phyloP scores from a whole-genome alignment of 2,888 invertebrate genomes.

The Poecilus cupreus region DNA sequence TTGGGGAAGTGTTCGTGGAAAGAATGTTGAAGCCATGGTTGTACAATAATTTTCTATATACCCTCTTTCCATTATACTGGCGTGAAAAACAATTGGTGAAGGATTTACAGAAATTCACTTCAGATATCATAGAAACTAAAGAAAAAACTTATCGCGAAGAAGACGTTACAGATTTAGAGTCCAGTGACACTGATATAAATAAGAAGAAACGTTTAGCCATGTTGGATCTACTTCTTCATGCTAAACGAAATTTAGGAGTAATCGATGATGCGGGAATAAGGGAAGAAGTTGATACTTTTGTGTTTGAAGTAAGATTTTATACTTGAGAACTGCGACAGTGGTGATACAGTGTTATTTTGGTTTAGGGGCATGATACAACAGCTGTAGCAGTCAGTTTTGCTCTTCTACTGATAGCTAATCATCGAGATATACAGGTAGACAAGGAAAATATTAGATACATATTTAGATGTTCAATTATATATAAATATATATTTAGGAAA shows the following conservation, averaged over 20 bases:
- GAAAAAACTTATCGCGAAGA: slow-evolving; percentile 51
- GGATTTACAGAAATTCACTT: background rate
- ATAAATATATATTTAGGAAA: background rate
- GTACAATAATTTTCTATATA: background rate
- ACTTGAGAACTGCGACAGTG: background rate
- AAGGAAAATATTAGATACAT: too few relatives aligned
- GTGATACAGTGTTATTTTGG: background rate
- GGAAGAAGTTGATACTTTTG: slow-evolving; percentile 80
- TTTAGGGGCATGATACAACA: slow-evolving; percentile 74
- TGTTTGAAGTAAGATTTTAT: slow-evolving; percentile 74
- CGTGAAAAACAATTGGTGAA: background rate
- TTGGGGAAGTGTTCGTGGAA: background rate
- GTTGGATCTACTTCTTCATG: slow-evolving; percentile 75
- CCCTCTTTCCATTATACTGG: background rate
- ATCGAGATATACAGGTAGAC: slow-evolving; percentile 68
- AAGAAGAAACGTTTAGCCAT: slow-evolving; percentile 73
- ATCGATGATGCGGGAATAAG: slow-evolving; percentile 76
- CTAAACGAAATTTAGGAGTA: slow-evolving; percentile 72
- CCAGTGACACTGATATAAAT: background rate
- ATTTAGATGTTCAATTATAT: background rate
- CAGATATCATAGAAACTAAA: slow-evolving; percentile 32
- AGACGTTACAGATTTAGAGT: background rate
- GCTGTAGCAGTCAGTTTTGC: slow-evolving; percentile 70
- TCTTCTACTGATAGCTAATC: slow-evolving; percentile 72
- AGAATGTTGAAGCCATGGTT: background rate